Conservation (phyloP, 2,797 vertebrate genomes). For the Fratercula arctica region DNA sequence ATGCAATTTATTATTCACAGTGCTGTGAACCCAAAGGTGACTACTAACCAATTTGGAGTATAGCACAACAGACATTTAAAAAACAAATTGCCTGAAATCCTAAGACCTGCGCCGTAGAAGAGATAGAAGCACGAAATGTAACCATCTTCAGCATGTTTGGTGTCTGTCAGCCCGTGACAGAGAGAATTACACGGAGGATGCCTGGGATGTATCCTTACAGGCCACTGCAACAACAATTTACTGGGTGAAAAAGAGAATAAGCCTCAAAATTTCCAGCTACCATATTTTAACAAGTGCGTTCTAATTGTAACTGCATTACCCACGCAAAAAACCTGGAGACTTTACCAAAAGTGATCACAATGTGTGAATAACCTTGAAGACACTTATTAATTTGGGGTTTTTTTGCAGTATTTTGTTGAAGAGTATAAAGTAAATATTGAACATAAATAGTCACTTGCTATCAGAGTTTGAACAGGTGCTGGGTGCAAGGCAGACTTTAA, state of each 20-base stretch:
- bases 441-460: slow-evolving; percentile 64
- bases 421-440: slow-evolving; percentile 65
- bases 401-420: slow-evolving; percentile 54
- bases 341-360: slow-evolving; percentile 29
- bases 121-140: neutral
- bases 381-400: neutral
- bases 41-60: neutral
- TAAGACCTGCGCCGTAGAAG: neutral
- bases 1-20: neutral
- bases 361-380: slow-evolving; percentile 14
- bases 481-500: slow-evolving; percentile 27
- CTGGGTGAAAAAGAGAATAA: neutral
- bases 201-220: neutral
- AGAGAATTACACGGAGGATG: neutral
- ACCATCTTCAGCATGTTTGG: neutral
- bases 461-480: slow-evolving; percentile 80
- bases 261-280: neutral
- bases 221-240: neutral
- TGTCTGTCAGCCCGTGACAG: neutral
- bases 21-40: neutral
- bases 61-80: neutral
- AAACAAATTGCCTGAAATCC: neutral
- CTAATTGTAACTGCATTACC: slow-evolving; percentile 27
- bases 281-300: neutral
- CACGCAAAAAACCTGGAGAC: neutral